A percentile compares a stretch with the other conserved stretches of the same genome.
Evolutionary conservation across 2,113 vertebrate genomes (phyloP).

Genomic region (Penelope pileata): DNA sequence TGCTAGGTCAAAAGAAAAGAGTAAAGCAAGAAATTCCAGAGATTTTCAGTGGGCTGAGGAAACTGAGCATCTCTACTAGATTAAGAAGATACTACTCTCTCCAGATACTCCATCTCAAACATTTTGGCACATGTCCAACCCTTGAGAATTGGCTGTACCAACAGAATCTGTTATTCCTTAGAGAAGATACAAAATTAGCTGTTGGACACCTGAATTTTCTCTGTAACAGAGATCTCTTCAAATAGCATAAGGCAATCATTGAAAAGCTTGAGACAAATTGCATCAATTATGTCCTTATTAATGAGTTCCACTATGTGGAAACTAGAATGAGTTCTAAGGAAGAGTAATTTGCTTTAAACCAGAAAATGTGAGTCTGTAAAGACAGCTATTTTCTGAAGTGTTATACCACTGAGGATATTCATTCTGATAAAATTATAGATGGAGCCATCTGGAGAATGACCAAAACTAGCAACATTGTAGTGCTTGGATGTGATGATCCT

Average conservation of each 20-base stretch:
- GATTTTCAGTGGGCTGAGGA: background rate
- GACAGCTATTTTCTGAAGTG: background rate
- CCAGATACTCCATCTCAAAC: background rate
- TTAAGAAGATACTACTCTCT: background rate
- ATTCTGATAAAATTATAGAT: background rate
- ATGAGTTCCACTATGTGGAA: background rate
- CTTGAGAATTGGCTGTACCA: background rate
- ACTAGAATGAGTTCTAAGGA: background rate
- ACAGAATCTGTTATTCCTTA: background rate
- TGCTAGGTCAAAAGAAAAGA: background rate
- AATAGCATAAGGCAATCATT: background rate
- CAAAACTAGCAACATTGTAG: background rate
- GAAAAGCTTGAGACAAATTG: background rate
- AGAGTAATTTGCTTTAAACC: background rate
- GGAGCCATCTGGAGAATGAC: background rate
- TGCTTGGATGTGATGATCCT: background rate
- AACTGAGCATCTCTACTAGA: background rate
- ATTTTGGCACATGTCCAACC: background rate
- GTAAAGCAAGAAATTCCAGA: background rate
- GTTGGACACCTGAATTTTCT: background rate
- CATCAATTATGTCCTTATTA: background rate
- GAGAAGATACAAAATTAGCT: background rate
- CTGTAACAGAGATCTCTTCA: background rate
- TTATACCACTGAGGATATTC: background rate
- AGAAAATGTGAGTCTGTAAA: background rate